Base-by-base conservation (phyloP, 2,888 invertebrate genomes). In the Drosophila macrospina region DNA sequence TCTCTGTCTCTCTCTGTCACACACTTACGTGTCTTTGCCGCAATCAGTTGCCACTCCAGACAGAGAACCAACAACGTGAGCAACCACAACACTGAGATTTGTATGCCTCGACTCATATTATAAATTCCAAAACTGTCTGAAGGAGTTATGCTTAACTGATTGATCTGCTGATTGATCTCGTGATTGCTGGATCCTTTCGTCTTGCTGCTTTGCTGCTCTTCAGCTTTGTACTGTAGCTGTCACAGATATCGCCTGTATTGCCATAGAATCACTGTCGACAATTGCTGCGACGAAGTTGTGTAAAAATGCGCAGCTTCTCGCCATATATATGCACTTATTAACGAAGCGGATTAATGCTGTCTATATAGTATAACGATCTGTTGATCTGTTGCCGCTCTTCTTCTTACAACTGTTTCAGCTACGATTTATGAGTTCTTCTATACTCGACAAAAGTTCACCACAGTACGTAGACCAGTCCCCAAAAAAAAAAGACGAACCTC, bases 241-340 rank as follows among this genome's bases (percentile, higher is more conserved):
- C 55, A 59, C 66, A 70, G 77, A 45, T 68, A 54, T 48, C 69
- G 24, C 66, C 74, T 62, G 88, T 60, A 57, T 81, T 77, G 59
- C 66, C 73, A 78, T 80, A 74, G 69, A 69, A 24, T 39, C 42
- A 37, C 59, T 64, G 52, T 57, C 61, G 69, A 57, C 74, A 68
- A 57, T 59, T 32, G 39, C 63, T 69, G 71, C 44, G 76, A 57
- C 62, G 56, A 74, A 59, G 69, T 66, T 57, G 51, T 66, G 69
- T 59, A 57, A 63, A 86, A 86, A 79, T 86, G 88, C 85, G 85
- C 88, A 88, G 86, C 68, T 61, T 66, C 65, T 69, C 61, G 78
- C 85, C 85, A 85, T 85, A 83, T 78, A 84, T 72, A 61, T 63
- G 39, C 36, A 42, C 57, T 42, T 73, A 56, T 66, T 42, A 59